These are phyloP conservation scores for Pseudochirops cupreus DNA, from an alignment of 2,797 vertebrate species.

Conservation along the genomic window DNA sequence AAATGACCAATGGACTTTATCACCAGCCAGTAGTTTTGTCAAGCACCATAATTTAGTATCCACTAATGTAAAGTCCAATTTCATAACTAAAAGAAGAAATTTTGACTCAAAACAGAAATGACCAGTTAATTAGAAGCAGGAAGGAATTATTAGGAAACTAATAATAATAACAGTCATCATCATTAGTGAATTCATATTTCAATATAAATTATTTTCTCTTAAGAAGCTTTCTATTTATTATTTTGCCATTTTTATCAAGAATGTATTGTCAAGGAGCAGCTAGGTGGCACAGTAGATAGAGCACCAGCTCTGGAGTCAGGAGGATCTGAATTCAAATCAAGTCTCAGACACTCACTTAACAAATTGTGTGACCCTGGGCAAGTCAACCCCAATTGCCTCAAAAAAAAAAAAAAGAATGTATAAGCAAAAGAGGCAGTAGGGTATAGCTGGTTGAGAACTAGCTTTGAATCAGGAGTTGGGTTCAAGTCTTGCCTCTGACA, in stretches of 20 bases:
- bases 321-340: not conserved
- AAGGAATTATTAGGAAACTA: not conserved
- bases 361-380: not conserved
- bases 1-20: not conserved
- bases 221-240: not conserved
- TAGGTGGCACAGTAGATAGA: not conserved
- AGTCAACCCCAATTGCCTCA: not conserved
- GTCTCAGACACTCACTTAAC: not conserved
- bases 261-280: not conserved
- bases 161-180: not conserved
- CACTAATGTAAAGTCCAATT: not conserved
- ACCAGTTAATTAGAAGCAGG: not conserved
- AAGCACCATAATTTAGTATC: not conserved
- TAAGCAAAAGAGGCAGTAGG: not conserved
- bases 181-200: not conserved
- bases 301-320: not conserved
- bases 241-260: not conserved
- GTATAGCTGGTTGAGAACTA: not conserved
- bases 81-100: not conserved
- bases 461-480: not conserved
- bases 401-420: not conserved
- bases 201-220: not conserved
- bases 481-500: not conserved
- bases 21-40: not conserved
- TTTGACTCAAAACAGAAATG: not conserved